phyloP scores from a whole-genome alignment of 2,113 vertebrate genomes.

The Psophia crepitans region DNA sequence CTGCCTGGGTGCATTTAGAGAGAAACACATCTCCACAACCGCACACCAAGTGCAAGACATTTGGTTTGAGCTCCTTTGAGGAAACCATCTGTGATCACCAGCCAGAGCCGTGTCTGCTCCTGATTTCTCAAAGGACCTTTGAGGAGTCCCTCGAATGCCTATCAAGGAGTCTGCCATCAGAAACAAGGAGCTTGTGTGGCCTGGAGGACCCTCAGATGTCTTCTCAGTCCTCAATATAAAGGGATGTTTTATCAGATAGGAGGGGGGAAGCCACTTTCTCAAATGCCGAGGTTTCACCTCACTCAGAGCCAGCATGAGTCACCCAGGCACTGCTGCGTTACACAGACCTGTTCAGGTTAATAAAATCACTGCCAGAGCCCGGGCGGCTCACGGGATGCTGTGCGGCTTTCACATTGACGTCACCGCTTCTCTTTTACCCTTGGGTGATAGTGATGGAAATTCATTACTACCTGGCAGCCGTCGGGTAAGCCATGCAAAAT shows the following conservation, averaged over 20 bases:
- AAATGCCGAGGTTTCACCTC: not conserved
- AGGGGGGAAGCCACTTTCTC: not conserved
- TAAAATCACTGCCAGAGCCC: not conserved
- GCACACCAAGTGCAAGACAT: accelerated
- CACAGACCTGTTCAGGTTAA: conserved; percentile 12
- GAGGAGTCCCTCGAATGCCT: not conserved
- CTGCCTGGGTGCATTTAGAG: not conserved
- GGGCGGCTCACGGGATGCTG: not conserved
- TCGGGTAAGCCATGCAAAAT: not conserved
- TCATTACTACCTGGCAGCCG: not conserved
- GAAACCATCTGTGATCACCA: not conserved
- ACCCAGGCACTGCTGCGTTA: not conserved
- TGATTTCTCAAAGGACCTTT: not conserved
- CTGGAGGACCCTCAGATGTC: not conserved
- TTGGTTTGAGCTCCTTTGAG: not conserved
- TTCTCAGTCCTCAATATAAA: not conserved
- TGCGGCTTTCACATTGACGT: conserved; percentile 22
- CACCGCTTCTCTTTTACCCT: conserved; percentile 27
- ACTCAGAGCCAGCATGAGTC: not conserved
- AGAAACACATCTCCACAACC: not conserved
- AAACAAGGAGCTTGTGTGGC: not conserved
- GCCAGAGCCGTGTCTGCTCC: not conserved
- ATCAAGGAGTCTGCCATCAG: not conserved
- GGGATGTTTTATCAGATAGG: not conserved
- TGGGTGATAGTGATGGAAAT: not conserved